Evolutionary conservation across 1,140 invertebrate species (phyloP).

Genomic region (Bombus polaris): DNA sequence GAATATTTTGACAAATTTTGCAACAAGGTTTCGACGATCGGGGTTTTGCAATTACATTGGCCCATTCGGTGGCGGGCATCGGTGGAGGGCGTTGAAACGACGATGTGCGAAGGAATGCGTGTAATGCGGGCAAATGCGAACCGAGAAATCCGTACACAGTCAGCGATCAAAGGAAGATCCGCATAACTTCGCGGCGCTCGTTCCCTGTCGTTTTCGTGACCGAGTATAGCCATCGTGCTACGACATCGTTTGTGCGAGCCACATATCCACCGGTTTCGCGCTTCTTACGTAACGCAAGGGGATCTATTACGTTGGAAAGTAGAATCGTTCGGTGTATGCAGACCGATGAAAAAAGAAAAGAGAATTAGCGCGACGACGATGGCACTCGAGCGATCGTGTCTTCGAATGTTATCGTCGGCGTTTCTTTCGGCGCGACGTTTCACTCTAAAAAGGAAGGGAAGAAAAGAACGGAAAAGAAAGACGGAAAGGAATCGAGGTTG

Average conservation of each 20-base stretch:
- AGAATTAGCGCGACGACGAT: not conserved
- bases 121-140: conserved; percentile 16
- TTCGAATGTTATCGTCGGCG: not conserved
- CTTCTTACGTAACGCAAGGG: conserved; percentile 22
- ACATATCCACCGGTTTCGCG: not conserved
- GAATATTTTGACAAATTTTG: conserved; percentile 18
- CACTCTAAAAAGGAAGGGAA: not conserved
- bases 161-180: not conserved
- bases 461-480: not conserved
- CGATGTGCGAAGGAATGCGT: not conserved
- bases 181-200: not conserved
- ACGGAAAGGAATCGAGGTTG: not conserved
- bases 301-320: conserved; percentile 39
- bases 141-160: conserved; percentile 11
- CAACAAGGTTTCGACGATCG: not conserved
- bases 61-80: not conserved
- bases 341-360: not conserved
- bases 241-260: conserved; percentile 12
- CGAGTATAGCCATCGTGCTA: not conserved
- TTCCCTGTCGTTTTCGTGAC: not conserved
- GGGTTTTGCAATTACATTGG: conserved; percentile 7
- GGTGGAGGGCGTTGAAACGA: not conserved
- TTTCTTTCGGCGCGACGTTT: not conserved
- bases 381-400: not conserved
- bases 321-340: conserved; percentile 6